Evolutionary conservation across 2,888 invertebrate species (phyloP), one percentile per base, ranked within the genome.

Genomic region (Cryptus viduatorius): DNA sequence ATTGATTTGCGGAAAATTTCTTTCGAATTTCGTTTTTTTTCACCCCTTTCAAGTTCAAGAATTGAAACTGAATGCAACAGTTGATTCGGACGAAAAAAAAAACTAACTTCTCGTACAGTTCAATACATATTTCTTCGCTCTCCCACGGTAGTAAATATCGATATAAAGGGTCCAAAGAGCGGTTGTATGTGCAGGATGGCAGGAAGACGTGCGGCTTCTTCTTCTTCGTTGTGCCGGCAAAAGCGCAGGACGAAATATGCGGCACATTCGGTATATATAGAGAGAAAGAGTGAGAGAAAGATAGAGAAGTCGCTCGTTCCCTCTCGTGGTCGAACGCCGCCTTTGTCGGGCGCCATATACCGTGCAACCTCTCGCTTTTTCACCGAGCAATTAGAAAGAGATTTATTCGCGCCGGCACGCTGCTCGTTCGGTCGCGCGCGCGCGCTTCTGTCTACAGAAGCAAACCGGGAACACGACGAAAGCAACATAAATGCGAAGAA

Each of bases 311-410:
- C 80, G 81, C 81, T 79, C 75, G 75, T 81, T 73, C 73, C 76
- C 50, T 64, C 31, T 37, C 31, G 37, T 37, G 68, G 71, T 61
- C 61, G 16, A 71, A 73, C 68, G 83, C 76, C 73, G 83, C 91
- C 91, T 92, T 92, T 92, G 92, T 92, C 92, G 92, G 92, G 88
- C 87, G 88, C 89, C 88, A 89, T 89, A 88, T 82, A 83, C 87
- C 87, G 85, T 87, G 88, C 89, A 88, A 87, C 90, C 85, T 87
- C 86, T 82, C 87, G 87, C 86, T 92, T 92, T 92, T 91, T 91
- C 91, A 89, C 84, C 89, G 89, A 90, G 91, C 92, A 92, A 92
- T 92, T 92, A 92, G 92, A 91, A 90, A 90, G 90, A 92, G 92
- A 92, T 92, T 92, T 92, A 92, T 92, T 91, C 88, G 89, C 90